Evolutionary conservation across 2,797 vertebrate genomes (phyloP).

Genomic region (Rhinoraja longicauda): DNA sequence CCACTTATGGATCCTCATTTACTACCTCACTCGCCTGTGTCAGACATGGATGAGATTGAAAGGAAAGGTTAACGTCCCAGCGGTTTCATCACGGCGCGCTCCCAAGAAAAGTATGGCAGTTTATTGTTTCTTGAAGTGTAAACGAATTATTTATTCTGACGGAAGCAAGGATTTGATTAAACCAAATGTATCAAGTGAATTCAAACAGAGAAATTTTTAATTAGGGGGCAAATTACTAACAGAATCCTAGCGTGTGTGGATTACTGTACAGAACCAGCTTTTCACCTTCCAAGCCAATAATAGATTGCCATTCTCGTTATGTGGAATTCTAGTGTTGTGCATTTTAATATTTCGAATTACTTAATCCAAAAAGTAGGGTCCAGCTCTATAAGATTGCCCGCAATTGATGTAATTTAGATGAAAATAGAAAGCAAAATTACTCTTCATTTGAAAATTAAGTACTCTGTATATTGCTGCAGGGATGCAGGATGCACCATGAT

Average conservation of each 20-base stretch:
- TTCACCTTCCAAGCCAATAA: neutral
- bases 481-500: neutral
- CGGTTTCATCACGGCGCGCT: neutral
- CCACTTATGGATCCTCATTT: neutral
- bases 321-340: neutral
- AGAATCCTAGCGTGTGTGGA: neutral
- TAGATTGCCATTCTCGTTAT: neutral
- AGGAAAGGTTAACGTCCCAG: neutral
- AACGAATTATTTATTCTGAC: neutral
- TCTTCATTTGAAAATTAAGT: conserved; percentile 38
- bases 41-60: conserved; percentile 4
- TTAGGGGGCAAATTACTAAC: neutral
- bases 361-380: neutral
- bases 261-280: neutral
- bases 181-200: neutral
- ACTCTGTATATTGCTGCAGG: conserved; percentile 25
- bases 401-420: conserved; percentile 37
- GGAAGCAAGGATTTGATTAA: neutral
- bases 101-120: neutral
- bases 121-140: neutral
- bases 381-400: conserved; percentile 23
- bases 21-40: neutral
- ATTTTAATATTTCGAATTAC: neutral
- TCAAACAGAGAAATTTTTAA: neutral
- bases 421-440: conserved; percentile 30